phyloP scores from a whole-genome alignment of 2,113 vertebrate species.

The Entomyzon cyanotis region DNA sequence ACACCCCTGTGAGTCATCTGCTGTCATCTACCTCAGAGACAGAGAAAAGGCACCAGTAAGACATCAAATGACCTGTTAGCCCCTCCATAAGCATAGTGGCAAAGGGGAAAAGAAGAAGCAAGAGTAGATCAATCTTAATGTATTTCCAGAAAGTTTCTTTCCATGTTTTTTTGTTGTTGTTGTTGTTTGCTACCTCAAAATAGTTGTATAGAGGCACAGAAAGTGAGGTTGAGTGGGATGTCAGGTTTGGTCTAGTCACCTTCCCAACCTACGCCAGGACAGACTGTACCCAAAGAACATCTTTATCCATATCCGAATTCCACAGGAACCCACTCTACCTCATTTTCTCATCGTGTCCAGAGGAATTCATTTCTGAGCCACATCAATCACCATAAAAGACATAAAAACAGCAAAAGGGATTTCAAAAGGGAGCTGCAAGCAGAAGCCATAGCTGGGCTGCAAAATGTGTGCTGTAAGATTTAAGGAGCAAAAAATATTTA shows the following conservation, averaged over 20 bases:
- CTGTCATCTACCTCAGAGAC: neutral
- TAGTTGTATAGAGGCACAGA: neutral
- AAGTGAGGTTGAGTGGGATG: neutral
- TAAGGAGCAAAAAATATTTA: neutral
- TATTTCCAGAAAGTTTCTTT: neutral
- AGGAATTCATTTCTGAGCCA: neutral
- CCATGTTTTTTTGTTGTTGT: neutral
- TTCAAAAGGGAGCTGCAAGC: neutral
- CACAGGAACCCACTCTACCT: neutral
- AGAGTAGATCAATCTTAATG: neutral
- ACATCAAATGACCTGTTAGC: neutral
- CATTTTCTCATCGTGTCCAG: neutral
- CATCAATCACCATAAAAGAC: neutral
- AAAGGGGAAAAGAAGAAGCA: neutral
- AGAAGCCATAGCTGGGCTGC: neutral
- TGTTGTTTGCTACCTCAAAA: neutral
- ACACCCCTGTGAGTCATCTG: slow-evolving; percentile 10
- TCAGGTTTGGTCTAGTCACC: neutral
- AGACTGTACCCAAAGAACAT: neutral
- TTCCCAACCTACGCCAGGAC: neutral
- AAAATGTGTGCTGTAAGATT: neutral
- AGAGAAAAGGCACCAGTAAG: neutral
- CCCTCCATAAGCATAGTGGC: accelerated
- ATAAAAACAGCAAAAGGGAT: neutral
- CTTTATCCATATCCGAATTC: neutral